Evolutionary conservation across 1,140 invertebrate species (phyloP).

Genomic region (Nephila pilipes): DNA sequence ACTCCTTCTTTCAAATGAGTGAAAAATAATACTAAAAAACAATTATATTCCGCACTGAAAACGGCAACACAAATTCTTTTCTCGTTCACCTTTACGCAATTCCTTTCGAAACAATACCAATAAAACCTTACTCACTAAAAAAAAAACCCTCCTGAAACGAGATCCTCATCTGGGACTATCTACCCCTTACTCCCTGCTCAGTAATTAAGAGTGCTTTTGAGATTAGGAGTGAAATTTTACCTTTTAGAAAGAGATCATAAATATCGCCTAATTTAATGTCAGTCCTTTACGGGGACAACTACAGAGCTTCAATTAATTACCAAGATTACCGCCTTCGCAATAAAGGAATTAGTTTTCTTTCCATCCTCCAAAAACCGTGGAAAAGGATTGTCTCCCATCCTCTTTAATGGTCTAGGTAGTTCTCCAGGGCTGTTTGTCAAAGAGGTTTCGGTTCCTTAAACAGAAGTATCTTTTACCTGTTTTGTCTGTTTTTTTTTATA

Average conservation of each 20-base stretch:
- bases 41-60: no score
- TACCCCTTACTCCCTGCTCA: not conserved
- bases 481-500: slow-evolving; percentile 51
- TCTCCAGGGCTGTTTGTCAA: not conserved
- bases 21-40: no score
- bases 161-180: not conserved
- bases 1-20: no score
- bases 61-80: no score
- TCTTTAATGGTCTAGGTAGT: slow-evolving; percentile 63
- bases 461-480: slow-evolving; percentile 37
- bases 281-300: slow-evolving; percentile 56
- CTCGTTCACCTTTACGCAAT: no score
- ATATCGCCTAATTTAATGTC: slow-evolving; percentile 73
- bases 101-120: no score
- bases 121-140: no score
- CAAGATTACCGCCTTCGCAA: slow-evolving; percentile 69
- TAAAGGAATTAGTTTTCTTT: slow-evolving; percentile 72
- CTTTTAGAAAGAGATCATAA: slow-evolving; percentile 57
- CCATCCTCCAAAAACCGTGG: not conserved
- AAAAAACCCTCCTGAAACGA: no score
- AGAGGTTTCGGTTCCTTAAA: slow-evolving; percentile 16
- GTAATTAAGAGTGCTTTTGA: slow-evolving; percentile 34
- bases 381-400: not conserved
- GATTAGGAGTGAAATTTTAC: slow-evolving; percentile 54
- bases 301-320: slow-evolving; percentile 65